Percentiles rank a stretch among this genome's conserved stretches.
phyloP scores from a whole-genome alignment of 2,797 vertebrate species.

The Phataginus tricuspis region DNA sequence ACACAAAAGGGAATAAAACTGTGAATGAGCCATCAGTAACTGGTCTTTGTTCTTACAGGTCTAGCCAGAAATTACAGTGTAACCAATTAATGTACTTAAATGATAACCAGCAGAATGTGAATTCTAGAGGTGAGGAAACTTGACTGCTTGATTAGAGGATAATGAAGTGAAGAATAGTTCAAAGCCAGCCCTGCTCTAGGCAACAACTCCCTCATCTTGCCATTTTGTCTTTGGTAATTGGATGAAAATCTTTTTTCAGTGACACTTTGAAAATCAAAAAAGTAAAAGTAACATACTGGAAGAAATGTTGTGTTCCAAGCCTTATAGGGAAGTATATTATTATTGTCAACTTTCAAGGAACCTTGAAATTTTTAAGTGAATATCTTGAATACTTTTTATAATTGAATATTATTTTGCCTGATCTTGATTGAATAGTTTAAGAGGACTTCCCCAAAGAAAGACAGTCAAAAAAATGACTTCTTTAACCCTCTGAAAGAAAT shows the following conservation, averaged over 20 bases:
- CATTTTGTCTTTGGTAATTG: conserved; percentile 79
- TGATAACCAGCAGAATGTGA: conserved; percentile 90
- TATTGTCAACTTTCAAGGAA: not conserved
- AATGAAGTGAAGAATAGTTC: conserved; percentile 88
- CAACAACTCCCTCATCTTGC: conserved; percentile 71
- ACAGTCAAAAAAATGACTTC: not conserved
- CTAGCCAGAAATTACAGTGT: conserved; percentile 88
- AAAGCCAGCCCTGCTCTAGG: conserved; percentile 82
- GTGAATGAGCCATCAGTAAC: conserved; percentile 88
- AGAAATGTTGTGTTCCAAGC: not conserved
- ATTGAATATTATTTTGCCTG: not conserved
- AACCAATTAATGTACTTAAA: conserved; percentile 92
- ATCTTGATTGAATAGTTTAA: not conserved
- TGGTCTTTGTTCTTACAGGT: conserved; percentile 84
- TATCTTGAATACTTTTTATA: not conserved
- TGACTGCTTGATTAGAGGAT: conserved; percentile 88
- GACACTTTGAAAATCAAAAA: conserved; percentile 75
- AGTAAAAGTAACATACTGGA: conserved; percentile 14
- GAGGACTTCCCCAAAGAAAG: not conserved
- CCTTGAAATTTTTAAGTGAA: not conserved
- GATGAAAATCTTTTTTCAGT: conserved; percentile 73
- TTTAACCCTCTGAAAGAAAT: not conserved
- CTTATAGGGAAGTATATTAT: not conserved
- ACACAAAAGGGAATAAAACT: conserved; percentile 85
- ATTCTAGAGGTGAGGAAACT: conserved; percentile 89